Conservation (phyloP, 2,888 invertebrate genomes). For the Andrena trimmerana region DNA sequence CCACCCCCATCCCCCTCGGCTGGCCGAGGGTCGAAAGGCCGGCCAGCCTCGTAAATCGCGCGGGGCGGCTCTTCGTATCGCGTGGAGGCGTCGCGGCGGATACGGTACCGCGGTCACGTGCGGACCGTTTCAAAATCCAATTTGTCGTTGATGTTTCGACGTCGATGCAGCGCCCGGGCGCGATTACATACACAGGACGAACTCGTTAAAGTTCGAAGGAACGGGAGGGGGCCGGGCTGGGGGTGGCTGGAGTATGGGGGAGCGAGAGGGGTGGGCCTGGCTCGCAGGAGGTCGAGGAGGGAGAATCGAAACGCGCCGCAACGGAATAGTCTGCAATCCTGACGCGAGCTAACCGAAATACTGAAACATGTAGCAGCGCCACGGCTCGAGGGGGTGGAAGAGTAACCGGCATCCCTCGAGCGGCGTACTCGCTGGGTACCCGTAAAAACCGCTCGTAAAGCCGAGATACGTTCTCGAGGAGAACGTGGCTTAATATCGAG, state of each 20-base stretch:
- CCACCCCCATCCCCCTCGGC: not conserved
- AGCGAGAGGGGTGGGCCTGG: not conserved
- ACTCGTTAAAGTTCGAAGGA: conserved; percentile 66
- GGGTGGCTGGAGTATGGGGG: not conserved
- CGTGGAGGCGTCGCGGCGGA: conserved; percentile 26
- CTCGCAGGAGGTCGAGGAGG: not conserved
- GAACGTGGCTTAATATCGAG: conserved; percentile 57
- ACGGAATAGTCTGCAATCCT: conserved; percentile 49
- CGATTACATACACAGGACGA: conserved; percentile 62
- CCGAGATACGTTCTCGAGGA: conserved; percentile 37
- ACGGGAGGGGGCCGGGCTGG: not conserved
- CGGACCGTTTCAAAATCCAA: conserved; percentile 67
- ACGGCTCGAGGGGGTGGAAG: conserved; percentile 15
- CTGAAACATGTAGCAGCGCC: conserved; percentile 43
- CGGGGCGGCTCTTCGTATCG: conserved; percentile 34
- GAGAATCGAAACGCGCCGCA: conserved; percentile 17
- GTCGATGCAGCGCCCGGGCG: conserved; percentile 38
- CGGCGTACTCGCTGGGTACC: conserved; percentile 39
- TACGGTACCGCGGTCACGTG: conserved; percentile 64
- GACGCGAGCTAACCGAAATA: conserved; percentile 53
- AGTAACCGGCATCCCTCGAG: conserved; percentile 39
- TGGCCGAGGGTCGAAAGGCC: not conserved
- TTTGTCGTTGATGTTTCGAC: conserved; percentile 65
- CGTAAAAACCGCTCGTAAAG: conserved; percentile 66
- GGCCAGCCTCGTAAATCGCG: conserved; percentile 45